Base-by-base conservation (phyloP, 1,140 invertebrate genomes). In the Danaus melanippus region DNA sequence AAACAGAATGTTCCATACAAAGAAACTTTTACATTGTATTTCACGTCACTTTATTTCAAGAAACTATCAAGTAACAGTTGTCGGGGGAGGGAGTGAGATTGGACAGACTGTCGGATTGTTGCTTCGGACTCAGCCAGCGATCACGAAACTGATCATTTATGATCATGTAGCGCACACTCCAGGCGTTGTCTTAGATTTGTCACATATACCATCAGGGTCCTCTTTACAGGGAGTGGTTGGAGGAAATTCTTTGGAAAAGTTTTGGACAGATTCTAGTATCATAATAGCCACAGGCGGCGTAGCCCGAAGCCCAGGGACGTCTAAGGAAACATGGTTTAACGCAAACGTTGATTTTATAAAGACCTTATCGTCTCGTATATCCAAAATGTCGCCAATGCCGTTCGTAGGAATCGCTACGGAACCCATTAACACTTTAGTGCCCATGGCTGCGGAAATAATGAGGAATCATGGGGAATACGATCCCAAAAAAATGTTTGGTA, bases 321-420 rank as follows among this genome's bases (percentile, higher is more conserved):
- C 79, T 9, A 62, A 86, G 46, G 90, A 92, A 72, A 89, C 92
- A 75, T 79, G 92, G n/a, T 91, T 94, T 70, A 90, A 91, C 67
- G 89, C 88, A 7, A 94, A 94, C 79, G 91, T 91, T 8, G 81
- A 87, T n/a, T 92, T 94, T 67, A 91, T 93, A n/a, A 86, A 89
- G 59, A 89, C 90, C 61, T 64, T 93, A 17, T 82, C 87, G 2
- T 64, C 82, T 39, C 86, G 84, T 11, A 80, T 89, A 64, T 89
- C 91, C 21, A 84, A 89, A 73, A 64, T 78, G 53, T 89, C 88
- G 51, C 92, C 92, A 3, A 87, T 91, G 60, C 92, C 92, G 12
- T 89, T 93, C 60, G 74, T 93, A 12, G 90, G 89, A 9, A 92
- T 93, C 58, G 91, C 92, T 51, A 90, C 92, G 1, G 93, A 94